Evolutionary conservation across 2,797 vertebrate genomes (phyloP).

Genomic region (Gallinago nigripennis): DNA sequence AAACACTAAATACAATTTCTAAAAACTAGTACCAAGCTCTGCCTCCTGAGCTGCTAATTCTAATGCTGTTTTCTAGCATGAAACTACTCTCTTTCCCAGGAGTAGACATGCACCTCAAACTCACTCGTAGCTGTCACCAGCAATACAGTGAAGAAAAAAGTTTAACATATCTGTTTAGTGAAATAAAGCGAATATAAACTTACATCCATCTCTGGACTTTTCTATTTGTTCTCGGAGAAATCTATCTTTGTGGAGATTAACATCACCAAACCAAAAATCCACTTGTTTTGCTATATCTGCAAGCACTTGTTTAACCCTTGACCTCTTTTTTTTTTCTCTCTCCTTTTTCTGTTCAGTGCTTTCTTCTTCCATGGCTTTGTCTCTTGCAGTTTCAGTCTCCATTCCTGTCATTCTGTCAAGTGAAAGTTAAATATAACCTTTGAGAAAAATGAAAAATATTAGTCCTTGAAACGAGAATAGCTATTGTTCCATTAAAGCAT

Average conservation of each 20-base stretch:
- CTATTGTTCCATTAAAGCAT: not conserved
- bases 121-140: not conserved
- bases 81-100: not conserved
- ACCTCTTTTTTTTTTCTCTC: slow-evolving; percentile 93
- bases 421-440: not conserved
- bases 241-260: slow-evolving; percentile 94
- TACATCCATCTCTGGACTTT: slow-evolving; percentile 93
- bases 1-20: not conserved
- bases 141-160: not conserved
- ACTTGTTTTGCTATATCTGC: slow-evolving; percentile 94
- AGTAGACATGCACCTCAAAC: not conserved
- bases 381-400: slow-evolving; percentile 73
- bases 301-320: slow-evolving; percentile 92
- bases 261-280: slow-evolving; percentile 98
- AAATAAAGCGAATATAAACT: slow-evolving; percentile 45
- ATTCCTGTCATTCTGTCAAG: slow-evolving; percentile 76
- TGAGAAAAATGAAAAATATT: not conserved
- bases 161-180: not conserved
- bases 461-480: too few relatives aligned
- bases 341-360: slow-evolving; percentile 83
- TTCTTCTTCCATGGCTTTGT: slow-evolving; percentile 71
- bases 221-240: slow-evolving; percentile 90
- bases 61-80: not conserved
- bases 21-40: not conserved
- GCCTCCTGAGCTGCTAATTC: not conserved